phyloP scores from a whole-genome alignment of 2,797 vertebrate species.

The Eulemur coronatus region DNA sequence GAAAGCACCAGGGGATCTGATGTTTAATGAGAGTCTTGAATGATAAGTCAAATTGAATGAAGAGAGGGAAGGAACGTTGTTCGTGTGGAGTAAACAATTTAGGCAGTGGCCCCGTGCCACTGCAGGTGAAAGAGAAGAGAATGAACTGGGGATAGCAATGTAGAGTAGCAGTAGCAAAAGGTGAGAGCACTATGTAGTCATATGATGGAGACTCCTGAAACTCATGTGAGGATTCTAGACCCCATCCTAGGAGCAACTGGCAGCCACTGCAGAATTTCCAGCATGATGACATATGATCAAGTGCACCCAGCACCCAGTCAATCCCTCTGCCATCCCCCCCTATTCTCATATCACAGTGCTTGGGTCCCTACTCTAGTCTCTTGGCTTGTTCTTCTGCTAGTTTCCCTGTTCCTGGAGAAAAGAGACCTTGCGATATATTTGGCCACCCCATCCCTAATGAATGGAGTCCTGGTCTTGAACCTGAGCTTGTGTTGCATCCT shows the following conservation, averaged over 20 bases:
- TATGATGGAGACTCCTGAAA: background rate
- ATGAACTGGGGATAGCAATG: background rate
- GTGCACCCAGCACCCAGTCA: no score
- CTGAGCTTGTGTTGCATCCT: background rate
- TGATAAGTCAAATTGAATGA: background rate
- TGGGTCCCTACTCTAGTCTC: background rate
- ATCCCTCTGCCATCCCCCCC: background rate
- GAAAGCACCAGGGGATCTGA: background rate
- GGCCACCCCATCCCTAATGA: background rate
- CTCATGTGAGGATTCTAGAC: background rate
- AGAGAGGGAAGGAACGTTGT: background rate
- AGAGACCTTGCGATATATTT: background rate
- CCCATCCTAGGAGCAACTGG: background rate
- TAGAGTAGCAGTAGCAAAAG: background rate
- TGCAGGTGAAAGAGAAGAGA: background rate
- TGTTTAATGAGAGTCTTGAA: background rate
- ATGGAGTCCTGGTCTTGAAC: background rate
- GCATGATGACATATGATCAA: background rate
- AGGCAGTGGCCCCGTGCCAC: background rate
- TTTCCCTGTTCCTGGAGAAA: background rate
- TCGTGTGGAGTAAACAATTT: background rate
- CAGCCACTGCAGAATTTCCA: background rate
- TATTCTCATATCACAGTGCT: background rate
- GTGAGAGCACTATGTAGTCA: no score
- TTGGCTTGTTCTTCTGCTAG: background rate